A percentile compares a stretch with the other conserved stretches of the same genome.
These are phyloP conservation scores for Scaptomyza cyrtandrae DNA, from an alignment of 2,888 invertebrate species.

Conservation along the genomic window DNA sequence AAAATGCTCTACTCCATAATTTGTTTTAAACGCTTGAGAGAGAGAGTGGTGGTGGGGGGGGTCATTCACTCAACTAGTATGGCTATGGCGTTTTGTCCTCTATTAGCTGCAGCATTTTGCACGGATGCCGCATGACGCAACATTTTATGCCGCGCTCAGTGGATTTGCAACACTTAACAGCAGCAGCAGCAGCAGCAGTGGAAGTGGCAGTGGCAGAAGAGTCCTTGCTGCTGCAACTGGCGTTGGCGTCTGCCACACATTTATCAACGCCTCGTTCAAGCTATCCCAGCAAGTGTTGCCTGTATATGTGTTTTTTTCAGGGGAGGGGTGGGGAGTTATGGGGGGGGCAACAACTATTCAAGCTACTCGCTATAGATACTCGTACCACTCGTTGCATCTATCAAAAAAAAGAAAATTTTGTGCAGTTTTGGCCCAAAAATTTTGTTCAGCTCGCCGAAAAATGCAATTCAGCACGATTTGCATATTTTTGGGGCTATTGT, in stretches of 20 bases:
- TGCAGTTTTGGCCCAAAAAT: slow-evolving; percentile 55
- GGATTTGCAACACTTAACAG: slow-evolving; percentile 76
- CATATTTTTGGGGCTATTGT: slow-evolving; percentile 45
- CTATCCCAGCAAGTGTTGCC: background rate
- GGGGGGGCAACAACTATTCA: slow-evolving; percentile 56
- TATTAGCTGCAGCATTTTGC: slow-evolving; percentile 74
- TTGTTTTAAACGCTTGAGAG: background rate
- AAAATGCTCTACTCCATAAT: slow-evolving; percentile 15
- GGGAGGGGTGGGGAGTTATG: background rate
- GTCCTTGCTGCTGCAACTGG: slow-evolving; percentile 17
- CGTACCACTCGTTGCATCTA: slow-evolving; percentile 12
- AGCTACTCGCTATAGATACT: slow-evolving; percentile 21
- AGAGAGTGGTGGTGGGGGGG: background rate
- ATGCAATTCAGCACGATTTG: slow-evolving; percentile 78
- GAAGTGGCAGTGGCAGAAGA: slow-evolving; percentile 6
- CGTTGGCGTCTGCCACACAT: slow-evolving; percentile 66
- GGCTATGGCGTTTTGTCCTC: slow-evolving; percentile 40
- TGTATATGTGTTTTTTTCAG: slow-evolving; percentile 7
- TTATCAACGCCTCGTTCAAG: slow-evolving; percentile 74
- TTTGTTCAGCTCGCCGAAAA: slow-evolving; percentile 50
- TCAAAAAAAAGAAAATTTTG: slow-evolving; percentile 51
- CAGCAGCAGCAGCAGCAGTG: slow-evolving; percentile 25
- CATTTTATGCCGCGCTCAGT: slow-evolving; percentile 79
- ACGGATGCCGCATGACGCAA: slow-evolving; percentile 62
- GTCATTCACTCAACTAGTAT: slow-evolving; percentile 12